Evolutionary conservation across 2,888 invertebrate species (phyloP).

Genomic region (Drosophila picticornis): DNA sequence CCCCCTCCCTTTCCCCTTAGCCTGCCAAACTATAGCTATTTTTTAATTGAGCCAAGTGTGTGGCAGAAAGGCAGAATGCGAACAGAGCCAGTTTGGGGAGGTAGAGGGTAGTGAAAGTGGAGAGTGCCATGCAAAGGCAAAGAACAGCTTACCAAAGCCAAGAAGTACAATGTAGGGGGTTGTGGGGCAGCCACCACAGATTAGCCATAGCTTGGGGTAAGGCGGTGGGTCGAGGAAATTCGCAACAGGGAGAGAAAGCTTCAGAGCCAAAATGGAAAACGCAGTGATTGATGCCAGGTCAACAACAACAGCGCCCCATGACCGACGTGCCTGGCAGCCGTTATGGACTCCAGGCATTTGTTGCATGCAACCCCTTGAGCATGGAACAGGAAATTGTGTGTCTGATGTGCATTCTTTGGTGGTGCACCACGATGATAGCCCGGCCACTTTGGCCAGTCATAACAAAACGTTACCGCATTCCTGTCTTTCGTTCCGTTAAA

Average conservation of each 20-base stretch:
- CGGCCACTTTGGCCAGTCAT: conserved; percentile 32
- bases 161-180: conserved; percentile 23
- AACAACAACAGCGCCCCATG: conserved; percentile 36
- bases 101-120: conserved; percentile 3
- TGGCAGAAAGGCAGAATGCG: conserved; percentile 16
- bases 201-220: conserved; percentile 43
- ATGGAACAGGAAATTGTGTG: conserved; percentile 63
- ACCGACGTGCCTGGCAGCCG: conserved; percentile 48
- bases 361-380: conserved; percentile 61
- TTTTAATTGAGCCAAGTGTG: conserved; percentile 69
- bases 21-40: conserved; percentile 49
- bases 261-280: conserved; percentile 60
- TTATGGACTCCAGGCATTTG: conserved; percentile 78
- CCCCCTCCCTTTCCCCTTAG: background rate
- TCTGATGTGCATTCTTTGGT: conserved; percentile 66
- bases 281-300: conserved; percentile 71
- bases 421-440: conserved; percentile 46
- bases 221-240: background rate
- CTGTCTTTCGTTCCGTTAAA: conserved; percentile 61
- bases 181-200: conserved; percentile 37
- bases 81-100: background rate
- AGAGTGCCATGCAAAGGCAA: conserved; percentile 41
- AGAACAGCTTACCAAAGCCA: conserved; percentile 59
- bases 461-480: conserved; percentile 51
- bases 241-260: conserved; percentile 2